A percentile compares a stretch with the other conserved stretches of the same genome.
These are phyloP conservation scores for Macrophya alboannulata DNA, from an alignment of 2,888 invertebrate species.

Conservation along the genomic window DNA sequence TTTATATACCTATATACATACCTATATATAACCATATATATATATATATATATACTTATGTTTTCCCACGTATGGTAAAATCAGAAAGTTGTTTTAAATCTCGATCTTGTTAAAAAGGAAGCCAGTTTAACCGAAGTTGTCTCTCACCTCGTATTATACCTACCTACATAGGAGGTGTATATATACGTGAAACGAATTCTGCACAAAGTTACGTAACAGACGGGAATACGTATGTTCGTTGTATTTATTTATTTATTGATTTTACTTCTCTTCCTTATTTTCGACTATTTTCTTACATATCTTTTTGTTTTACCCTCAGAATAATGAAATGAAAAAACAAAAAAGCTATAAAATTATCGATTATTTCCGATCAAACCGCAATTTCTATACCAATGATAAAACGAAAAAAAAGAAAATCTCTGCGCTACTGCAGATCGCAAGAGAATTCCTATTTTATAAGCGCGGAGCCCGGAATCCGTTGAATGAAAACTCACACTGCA, in stretches of 20 bases:
- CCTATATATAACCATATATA: no score
- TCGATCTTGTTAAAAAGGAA: conserved; percentile 33
- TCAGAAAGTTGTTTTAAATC: conserved; percentile 53
- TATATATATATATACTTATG: not conserved
- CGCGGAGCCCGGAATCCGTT: not conserved
- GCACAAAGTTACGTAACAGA: conserved; percentile 16
- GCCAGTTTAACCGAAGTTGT: not conserved
- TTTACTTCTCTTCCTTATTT: not conserved
- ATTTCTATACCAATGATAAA: not conserved
- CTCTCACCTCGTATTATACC: conserved; percentile 6
- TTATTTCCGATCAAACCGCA: not conserved
- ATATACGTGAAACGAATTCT: not conserved
- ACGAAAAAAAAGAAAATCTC: not conserved
- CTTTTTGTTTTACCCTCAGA: not conserved
- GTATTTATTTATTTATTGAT: not conserved
- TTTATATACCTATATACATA: not conserved
- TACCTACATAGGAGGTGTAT: no score
- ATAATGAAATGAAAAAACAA: not conserved
- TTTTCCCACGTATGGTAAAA: conserved; percentile 42
- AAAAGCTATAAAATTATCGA: not conserved
- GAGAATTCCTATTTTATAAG: not conserved
- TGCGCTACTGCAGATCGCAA: not conserved
- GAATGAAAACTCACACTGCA: conserved; percentile 17
- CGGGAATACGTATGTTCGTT: not conserved
- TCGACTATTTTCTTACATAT: not conserved